Evolutionary conservation across 2,113 vertebrate species (phyloP), one percentile per base, ranked within the genome.

Genomic region (Mixornis gularis): DNA sequence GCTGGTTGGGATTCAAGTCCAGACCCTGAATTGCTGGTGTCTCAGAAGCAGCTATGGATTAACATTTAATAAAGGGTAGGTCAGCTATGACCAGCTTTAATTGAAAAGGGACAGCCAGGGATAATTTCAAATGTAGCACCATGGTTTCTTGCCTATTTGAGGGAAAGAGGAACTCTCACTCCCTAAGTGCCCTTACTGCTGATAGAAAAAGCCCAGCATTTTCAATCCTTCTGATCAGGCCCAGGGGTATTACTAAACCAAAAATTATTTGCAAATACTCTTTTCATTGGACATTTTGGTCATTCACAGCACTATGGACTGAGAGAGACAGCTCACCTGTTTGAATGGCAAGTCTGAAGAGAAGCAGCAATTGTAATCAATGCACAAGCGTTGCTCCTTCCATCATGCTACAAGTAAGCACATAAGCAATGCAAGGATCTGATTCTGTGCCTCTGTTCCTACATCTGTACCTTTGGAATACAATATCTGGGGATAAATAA

Each of bases 61-160:
- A 97, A 91, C 32, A 44, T 93, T 95, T 97, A 96, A 97, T 97
- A 97, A 98, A 96, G 84, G 96, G 56, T 17, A 94, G 95, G 93
- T 96, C 96, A 95, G 55, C 90, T 96, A 95, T 96, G 94, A 92
- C 86, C 87, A 81, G 66, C 74, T 96, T 97, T 97, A 97, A 97
- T 96, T 97, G 95, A 90, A 95, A 80, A 76, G 64, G 71, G 87
- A 81, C 62, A 84, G 85, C 43, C 91, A 95, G 76, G 30, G 40
- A 96, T 92, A 81, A 95, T 90, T 96, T 95, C 66, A 49, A 76
- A 87, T 77, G 69, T 87, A 87, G 66, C 62, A 91, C 38, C 36
- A 46, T n/a, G 34, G 10, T 79, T 65, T 79, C 78, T 55, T 87
- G 40, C 40, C 70, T 25, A 8, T 71, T 77, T 84, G 46, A 92